A percentile compares a stretch with the other conserved stretches of the same genome.
These are phyloP conservation scores for Ceriagrion tenellum DNA, from an alignment of 2,888 invertebrate genomes.

Conservation along the genomic window DNA sequence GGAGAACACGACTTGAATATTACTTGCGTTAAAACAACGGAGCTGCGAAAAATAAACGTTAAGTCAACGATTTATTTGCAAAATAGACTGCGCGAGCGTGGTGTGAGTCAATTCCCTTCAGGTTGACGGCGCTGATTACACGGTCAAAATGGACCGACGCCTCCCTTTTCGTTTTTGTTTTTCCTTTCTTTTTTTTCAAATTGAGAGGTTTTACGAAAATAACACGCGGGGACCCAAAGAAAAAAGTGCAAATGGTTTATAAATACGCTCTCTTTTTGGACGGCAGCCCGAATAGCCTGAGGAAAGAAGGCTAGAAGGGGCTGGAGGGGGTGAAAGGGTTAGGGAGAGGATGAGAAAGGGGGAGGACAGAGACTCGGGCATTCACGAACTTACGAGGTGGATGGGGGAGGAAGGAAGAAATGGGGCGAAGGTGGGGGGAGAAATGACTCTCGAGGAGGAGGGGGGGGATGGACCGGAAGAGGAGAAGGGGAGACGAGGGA, in stretches of 20 bases:
- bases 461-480: no score
- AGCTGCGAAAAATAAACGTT: no score
- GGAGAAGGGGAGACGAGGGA: no score
- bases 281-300: not conserved
- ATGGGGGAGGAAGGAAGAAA: not conserved
- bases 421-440: not conserved
- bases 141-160: conserved; percentile 33
- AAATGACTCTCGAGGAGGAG: no score
- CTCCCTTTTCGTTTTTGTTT: no score
- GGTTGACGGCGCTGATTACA: conserved; percentile 24
- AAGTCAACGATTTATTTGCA: no score
- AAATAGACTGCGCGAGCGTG: not conserved
- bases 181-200: not conserved
- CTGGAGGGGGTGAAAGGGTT: not conserved
- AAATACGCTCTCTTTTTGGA: conserved; percentile 36
- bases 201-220: conserved; percentile 39
- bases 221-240: not conserved
- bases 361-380: not conserved
- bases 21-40: no score
- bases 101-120: not conserved
- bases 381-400: not conserved
- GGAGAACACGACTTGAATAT: no score
- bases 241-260: conserved; percentile 48
- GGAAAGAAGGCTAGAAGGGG: not conserved
- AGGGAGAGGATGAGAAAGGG: not conserved